Conservation (phyloP, 2,888 invertebrate genomes). For the Ernsta delagoae region DNA sequence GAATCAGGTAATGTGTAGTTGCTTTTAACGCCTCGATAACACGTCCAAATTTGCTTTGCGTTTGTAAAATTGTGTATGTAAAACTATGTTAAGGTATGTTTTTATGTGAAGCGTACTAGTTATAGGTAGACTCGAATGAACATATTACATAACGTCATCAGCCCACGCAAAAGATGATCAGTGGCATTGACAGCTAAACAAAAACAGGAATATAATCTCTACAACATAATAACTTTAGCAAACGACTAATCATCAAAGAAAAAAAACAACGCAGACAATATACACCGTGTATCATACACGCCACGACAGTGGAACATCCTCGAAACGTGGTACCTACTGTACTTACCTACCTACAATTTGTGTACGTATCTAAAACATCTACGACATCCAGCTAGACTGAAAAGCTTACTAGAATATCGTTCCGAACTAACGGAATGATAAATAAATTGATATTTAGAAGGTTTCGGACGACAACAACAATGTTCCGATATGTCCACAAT, state of each 20-base stretch:
- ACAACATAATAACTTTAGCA: constrained; percentile 50
- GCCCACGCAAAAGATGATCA: constrained; percentile 42
- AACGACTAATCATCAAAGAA: constrained; percentile 42
- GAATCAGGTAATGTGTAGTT: constrained; percentile 38
- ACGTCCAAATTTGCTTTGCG: neutral
- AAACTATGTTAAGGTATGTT: no score
- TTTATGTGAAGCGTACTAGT: no score
- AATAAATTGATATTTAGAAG: constrained; percentile 32
- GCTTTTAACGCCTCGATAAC: constrained; percentile 30
- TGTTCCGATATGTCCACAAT: constrained; percentile 43
- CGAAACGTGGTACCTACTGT: constrained; percentile 44
- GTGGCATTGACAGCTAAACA: constrained; percentile 42
- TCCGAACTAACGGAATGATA: constrained; percentile 11
- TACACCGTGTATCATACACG: constrained; percentile 24
- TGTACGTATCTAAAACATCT: constrained; percentile 28
- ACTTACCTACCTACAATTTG: constrained; percentile 43
- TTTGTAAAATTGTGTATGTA: neutral
- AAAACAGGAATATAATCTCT: constrained; percentile 49
- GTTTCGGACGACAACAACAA: constrained; percentile 37
- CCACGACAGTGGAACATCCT: constrained; percentile 47
- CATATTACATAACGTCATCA: constrained; percentile 37
- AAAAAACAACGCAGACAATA: no score
- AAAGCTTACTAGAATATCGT: constrained; percentile 10
- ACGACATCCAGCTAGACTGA: neutral
- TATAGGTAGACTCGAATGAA: no score